phyloP scores from a whole-genome alignment of 1,140 invertebrate species.

The Globodera rostochiensis region DNA sequence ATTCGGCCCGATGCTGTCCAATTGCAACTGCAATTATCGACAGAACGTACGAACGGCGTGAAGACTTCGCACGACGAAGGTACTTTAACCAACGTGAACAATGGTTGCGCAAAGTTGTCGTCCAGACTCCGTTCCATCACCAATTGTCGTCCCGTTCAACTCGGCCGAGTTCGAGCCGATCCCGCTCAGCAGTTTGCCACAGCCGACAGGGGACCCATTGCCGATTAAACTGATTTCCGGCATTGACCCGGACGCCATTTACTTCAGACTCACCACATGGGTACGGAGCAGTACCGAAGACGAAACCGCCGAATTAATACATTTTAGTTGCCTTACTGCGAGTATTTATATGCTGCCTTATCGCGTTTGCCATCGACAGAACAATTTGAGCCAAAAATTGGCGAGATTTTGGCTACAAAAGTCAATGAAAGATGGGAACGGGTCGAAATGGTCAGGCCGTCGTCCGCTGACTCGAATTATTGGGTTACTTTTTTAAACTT shows the following conservation, averaged over 20 bases:
- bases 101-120: background rate
- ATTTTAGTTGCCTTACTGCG: slow-evolving; percentile 19
- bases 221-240: slow-evolving; percentile 31
- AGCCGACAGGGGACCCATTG: background rate
- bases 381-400: slow-evolving; percentile 2
- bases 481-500: slow-evolving; percentile 11
- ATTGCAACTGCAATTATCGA: background rate
- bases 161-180: slow-evolving; percentile 17
- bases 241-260: slow-evolving; percentile 34
- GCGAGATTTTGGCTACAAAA: slow-evolving; percentile 29
- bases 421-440: slow-evolving; percentile 33
- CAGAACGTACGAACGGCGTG: background rate
- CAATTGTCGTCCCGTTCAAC: slow-evolving; percentile 16
- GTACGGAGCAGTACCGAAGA: background rate
- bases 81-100: background rate
- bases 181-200: slow-evolving; percentile 11
- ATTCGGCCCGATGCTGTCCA: background rate
- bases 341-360: slow-evolving; percentile 22
- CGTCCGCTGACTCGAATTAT: slow-evolving; percentile 22
- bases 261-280: slow-evolving; percentile 31
- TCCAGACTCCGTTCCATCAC: background rate
- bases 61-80: background rate
- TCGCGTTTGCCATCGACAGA: slow-evolving; percentile 7
- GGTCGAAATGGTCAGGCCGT: slow-evolving; percentile 29
- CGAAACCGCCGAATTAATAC: background rate